phyloP scores from a whole-genome alignment of 2,888 invertebrate species.

The Colostygia pectinataria region DNA sequence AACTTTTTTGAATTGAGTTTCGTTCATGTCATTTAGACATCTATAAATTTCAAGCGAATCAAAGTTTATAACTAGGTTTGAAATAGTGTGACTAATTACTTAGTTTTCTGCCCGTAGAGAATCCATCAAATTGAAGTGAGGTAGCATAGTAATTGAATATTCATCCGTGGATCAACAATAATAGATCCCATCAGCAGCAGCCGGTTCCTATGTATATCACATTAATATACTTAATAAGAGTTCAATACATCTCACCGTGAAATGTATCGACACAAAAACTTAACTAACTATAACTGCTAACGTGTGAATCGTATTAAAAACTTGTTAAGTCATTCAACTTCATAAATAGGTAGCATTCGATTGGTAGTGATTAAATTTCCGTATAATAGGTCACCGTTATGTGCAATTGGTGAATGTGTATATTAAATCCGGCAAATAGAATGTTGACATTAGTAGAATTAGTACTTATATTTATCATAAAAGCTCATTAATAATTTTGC shows the following conservation, averaged over 20 bases:
- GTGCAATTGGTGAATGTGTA: slow-evolving; percentile 62
- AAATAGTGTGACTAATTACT: slow-evolving; percentile 56
- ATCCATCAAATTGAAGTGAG: slow-evolving; percentile 64
- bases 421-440: slow-evolving; percentile 74
- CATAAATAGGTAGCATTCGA: slow-evolving; percentile 82
- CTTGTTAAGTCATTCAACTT: slow-evolving; percentile 80
- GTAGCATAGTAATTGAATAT: slow-evolving; percentile 79
- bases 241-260: slow-evolving; percentile 81
- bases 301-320: slow-evolving; percentile 84
- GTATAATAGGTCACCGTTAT: slow-evolving; percentile 78
- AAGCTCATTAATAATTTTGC: too few relatives aligned
- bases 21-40: slow-evolving; percentile 22
- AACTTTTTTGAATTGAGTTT: slow-evolving; percentile 21
- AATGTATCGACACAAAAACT: slow-evolving; percentile 81
- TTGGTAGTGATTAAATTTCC: slow-evolving; percentile 81
- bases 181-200: slow-evolving; percentile 78
- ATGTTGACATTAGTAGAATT: slow-evolving; percentile 46
- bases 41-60: slow-evolving; percentile 38
- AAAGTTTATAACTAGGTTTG: slow-evolving; percentile 45
- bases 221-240: slow-evolving; percentile 77
- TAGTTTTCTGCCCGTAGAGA: slow-evolving; percentile 53
- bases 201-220: slow-evolving; percentile 79
- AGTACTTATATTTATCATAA: neutral
- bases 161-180: slow-evolving; percentile 81
- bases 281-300: slow-evolving; percentile 81